These are phyloP conservation scores for Rynchops niger DNA, from an alignment of 2,113 vertebrate species.

Conservation along the genomic window DNA sequence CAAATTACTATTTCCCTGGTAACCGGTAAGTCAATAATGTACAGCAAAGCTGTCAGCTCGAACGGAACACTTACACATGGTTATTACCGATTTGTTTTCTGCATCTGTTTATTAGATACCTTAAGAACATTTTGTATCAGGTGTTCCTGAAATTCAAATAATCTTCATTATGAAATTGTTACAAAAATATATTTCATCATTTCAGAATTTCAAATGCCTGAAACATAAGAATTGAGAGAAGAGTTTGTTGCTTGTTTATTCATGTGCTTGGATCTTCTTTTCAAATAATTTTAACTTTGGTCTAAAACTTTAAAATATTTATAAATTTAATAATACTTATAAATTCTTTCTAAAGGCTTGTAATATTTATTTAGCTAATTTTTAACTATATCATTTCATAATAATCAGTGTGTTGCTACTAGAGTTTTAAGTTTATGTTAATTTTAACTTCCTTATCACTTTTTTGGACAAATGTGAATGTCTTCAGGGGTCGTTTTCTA, in stretches of 20 bases:
- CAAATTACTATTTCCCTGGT: neutral
- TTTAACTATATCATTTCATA: neutral
- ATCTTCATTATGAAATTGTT: neutral
- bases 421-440: neutral
- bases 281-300: neutral
- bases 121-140: neutral
- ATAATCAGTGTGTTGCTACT: neutral
- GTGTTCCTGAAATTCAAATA: neutral
- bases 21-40: neutral
- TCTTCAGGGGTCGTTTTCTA: neutral
- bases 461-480: neutral
- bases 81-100: neutral
- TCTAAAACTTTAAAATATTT: neutral
- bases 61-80: neutral
- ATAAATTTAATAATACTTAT: neutral
- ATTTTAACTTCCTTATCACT: neutral
- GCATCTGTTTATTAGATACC: neutral
- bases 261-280: neutral
- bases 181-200: neutral
- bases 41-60: neutral
- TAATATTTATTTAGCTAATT: neutral
- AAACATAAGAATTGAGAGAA: neutral
- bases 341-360: neutral
- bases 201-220: neutral
- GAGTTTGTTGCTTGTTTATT: neutral